Base-by-base conservation (phyloP, 53 echinoderm and acorn worm genomes). In the Hippasteria phrygiana region DNA sequence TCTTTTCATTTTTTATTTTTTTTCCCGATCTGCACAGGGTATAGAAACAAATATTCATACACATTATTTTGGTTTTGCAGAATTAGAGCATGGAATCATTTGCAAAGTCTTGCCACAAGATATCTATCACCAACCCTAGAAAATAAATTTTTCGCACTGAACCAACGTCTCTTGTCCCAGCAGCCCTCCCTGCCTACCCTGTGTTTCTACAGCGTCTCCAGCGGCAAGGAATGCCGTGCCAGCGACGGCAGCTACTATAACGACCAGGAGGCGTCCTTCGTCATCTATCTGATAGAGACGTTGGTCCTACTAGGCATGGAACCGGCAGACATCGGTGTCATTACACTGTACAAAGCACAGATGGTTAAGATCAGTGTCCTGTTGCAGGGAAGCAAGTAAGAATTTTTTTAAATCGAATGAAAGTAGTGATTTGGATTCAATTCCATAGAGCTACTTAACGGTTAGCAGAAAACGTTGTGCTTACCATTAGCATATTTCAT, bases 291-390 rank as follows among this genome's bases (percentile, higher is more conserved):
- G 86, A 91, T 98, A 59, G 90, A 93, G 36, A 77, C 78, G 9
- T 53, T 98, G 80, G 14, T 98, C 32, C 55, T 81, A 20, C 65
- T 77, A 50, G 98, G 93, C 29, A 87, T 98, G 27, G 87, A 96
- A 43, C 91, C 98, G 27, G 63, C 72, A 12, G 89, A 93, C 37
- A 91, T 98, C 53, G 98, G 98, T 16, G 94, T 98, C 37, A 96
- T 98, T 70, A 96, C 98, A 41, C 86, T 98, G 35, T 98, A 98
- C 88, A 98, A 94, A 77, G 95, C 98, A 35, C 98, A 97, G 90
- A 88, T 91, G 22, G 74, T 75, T 35, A 87, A 77, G 66, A 94
- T 97, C 31, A 81, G 29, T 32, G 67, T 75, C 37, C 54, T 94
- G 41, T 87, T 98, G 13, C 94, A 90, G 47, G 79, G 80, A 43